Evolutionary conservation across 1,140 invertebrate genomes (phyloP), one percentile per base, ranked within the genome.

Genomic region (Drosophila elegans): DNA sequence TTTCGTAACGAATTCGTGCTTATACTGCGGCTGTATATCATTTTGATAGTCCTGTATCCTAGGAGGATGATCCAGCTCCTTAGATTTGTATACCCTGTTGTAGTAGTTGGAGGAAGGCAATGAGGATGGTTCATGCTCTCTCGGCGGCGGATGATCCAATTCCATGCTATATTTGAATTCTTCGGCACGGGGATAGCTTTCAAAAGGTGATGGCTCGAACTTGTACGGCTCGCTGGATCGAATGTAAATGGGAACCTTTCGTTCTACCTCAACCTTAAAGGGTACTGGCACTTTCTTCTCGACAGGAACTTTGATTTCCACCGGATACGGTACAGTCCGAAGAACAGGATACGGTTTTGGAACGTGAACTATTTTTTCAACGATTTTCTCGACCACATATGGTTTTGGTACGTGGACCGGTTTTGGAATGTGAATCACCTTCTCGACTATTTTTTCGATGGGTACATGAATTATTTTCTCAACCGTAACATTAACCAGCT

Each of bases 381-480:
- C 66, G 4, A 84, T 60, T 60, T 80, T 84, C 16, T 84, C 81
- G 13, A 84, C 51, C 1, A 84, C 42, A 49, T 74, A 85, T 0
- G 82, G 82, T 11, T 85, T 86, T 0, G 78, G 69, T 25, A 86
- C 42, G 9, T 92, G 80, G n/a, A 91, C 80, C 2, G 88, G 71
- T 34, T 91, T 92, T 75, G 86, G 79, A 16, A 93, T 63, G 12
- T 78, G 92, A 25, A 93, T 71, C n/a, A 89, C 71, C 27, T 92
- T 93, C 49, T 93, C 93, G 1, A 93, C 71, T 5, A 88, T 68
- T 55, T 94, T 94, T 68, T 94, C 94, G 0, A 95, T 92, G 1
- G 89, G 82, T 6, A 95, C 95, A 74, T 96, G 95, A 0, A 96
- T 93, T 7, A 94, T 91, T 77, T 95, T 95, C 10, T 94, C 82